phyloP scores from a whole-genome alignment of 1,140 invertebrate species.

The Maconellicoccus hirsutus region DNA sequence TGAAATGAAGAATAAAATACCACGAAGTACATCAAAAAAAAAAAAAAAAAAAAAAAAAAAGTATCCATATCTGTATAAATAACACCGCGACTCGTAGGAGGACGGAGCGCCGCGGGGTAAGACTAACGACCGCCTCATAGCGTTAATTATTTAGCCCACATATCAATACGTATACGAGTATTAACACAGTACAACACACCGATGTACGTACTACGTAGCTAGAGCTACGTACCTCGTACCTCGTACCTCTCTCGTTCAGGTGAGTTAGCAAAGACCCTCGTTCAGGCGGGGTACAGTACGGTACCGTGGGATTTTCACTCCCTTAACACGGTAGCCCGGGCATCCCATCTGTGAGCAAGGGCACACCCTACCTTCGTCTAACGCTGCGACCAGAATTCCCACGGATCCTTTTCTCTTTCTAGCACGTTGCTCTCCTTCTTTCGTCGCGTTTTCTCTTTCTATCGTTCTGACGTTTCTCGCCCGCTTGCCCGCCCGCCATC shows the following conservation, averaged over 20 bases:
- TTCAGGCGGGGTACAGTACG: background rate
- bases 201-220: background rate
- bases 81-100: background rate
- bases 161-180: constrained; percentile 7
- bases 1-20: too few species aligned
- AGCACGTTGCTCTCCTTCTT: too few species aligned
- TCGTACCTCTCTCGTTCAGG: constrained; percentile 10
- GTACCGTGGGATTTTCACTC: constrained; percentile 20
- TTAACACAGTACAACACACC: background rate
- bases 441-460: background rate
- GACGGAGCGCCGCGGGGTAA: background rate
- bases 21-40: background rate
- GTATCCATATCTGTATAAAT: too few species aligned
- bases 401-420: constrained; percentile 16
- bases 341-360: constrained; percentile 16
- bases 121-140: background rate
- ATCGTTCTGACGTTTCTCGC: too few species aligned
- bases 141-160: constrained; percentile 17
- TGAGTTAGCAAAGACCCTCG: background rate
- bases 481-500: too few species aligned
- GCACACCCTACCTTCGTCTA: constrained; percentile 5
- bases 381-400: background rate
- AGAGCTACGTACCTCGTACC: background rate
- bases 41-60: background rate
- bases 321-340: constrained; percentile 18